Evolutionary conservation across 2,113 vertebrate species (phyloP), one percentile per base, ranked within the genome.

Genomic region (Microtus montanus): DNA sequence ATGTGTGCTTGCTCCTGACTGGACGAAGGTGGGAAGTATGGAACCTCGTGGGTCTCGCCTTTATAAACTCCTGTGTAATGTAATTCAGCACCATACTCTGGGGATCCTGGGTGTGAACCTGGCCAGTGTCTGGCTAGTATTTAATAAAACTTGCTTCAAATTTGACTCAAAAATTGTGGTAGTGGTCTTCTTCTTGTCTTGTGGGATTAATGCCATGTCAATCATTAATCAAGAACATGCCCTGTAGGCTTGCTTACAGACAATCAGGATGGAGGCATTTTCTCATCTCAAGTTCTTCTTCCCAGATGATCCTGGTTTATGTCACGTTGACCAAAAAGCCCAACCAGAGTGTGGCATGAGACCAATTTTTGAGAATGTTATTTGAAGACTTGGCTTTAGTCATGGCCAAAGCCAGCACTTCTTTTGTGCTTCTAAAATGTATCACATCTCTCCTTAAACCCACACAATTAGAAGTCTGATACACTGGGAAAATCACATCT

Each of bases 381-480:
- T 89, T 47, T 54, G 68, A 87, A 90, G 22, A 24, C 33, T 70
- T 78, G 12, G 61, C 66, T 91, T 86, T 58, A 93, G 47, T 33
- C 17, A 17, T 61, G 35, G 68, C 41, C 5, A 19, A 90, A 63
- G 41, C n/a, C 20, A 66, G 47, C 44, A 88, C 94, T 92, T 95
- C 52, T 74, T 82, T 52, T 80, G n/a, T 17, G 38, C 66, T 89
- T 93, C 87, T 90, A 54, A 38, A 89, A 85, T 91, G 47, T 75
- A 38, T 90, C 11, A 33, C 63, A 90, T 92, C 30, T 41, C 33
- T 73, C 9, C 71, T 90, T 79, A 70, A 93, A 41, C 10, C 63
- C 61, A 14, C 63, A 86, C 13, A 82, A 28, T 90, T 70, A 74
- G 28, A n/a, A 66, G 94, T 95, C 38, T 88, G 77, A 92, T 63